phyloP scores from a whole-genome alignment of 53 echinoderm and acorn worm genomes.

The Holothuria scabra region DNA sequence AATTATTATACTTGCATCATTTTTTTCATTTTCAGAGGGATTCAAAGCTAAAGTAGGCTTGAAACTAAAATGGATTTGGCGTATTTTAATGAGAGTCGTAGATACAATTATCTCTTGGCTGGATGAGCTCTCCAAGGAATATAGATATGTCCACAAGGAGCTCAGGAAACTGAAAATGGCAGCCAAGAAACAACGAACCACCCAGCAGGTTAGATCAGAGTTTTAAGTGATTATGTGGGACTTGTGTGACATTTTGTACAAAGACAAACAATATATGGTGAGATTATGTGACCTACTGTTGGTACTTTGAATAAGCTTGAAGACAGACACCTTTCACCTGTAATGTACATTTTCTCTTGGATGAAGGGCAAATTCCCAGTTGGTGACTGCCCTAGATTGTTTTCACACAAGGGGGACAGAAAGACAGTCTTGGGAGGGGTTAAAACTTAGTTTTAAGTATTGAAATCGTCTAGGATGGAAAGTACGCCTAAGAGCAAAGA shows the following conservation, averaged over 20 bases:
- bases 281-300: too few species aligned
- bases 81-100: conserved; percentile 74
- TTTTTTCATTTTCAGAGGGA: conserved; percentile 51
- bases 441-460: too few species aligned
- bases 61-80: conserved; percentile 71
- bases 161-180: conserved; percentile 77
- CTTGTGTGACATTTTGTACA: not conserved
- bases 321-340: too few species aligned
- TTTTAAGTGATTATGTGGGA: not conserved
- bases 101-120: conserved; percentile 77
- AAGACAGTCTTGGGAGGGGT: too few species aligned
- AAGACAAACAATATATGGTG: too few species aligned
- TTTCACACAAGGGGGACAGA: too few species aligned
- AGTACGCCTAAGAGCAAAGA: too few species aligned
- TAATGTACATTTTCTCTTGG: too few species aligned
- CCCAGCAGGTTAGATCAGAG: conserved; percentile 49
- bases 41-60: conserved; percentile 67
- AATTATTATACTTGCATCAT: not conserved
- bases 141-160: conserved; percentile 90
- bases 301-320: too few species aligned
- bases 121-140: conserved; percentile 86
- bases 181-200: conserved; percentile 72
- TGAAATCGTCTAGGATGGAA: too few species aligned
- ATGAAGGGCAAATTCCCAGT: too few species aligned
- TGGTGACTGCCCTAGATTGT: too few species aligned